phyloP scores from a whole-genome alignment of 30 jellyfish, hydroid and myxozoan species.

The Nemopilema nomurai region DNA sequence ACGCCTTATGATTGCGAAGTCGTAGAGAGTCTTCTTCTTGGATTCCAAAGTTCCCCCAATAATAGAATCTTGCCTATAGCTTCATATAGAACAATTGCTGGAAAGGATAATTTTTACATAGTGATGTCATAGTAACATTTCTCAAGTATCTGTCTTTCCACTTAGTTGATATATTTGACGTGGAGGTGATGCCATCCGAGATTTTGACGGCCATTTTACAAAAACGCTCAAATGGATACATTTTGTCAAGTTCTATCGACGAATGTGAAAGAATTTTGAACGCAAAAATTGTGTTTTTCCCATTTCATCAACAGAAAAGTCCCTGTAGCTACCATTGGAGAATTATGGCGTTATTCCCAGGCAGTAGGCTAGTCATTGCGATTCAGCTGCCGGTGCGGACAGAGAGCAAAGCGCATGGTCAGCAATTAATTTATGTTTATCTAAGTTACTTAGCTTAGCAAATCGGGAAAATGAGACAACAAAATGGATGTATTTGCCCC shows the following conservation, averaged over 20 bases:
- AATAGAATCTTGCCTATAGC: not conserved
- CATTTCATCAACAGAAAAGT: not conserved
- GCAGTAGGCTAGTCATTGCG: slow-evolving; percentile 8
- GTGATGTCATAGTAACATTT: not conserved
- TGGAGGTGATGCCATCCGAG: not conserved
- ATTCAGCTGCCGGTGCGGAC: not conserved
- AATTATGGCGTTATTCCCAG: slow-evolving; percentile 1
- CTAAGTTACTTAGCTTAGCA: not conserved
- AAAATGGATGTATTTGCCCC: slow-evolving; percentile 3
- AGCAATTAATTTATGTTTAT: not conserved
- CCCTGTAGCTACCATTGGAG: slow-evolving; percentile 11
- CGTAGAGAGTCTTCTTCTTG: not conserved
- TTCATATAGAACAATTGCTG: not conserved
- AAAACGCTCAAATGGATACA: not conserved
- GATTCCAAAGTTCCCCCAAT: not conserved
- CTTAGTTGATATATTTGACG: not conserved
- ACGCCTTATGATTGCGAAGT: not conserved
- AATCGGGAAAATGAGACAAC: not conserved
- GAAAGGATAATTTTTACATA: not conserved
- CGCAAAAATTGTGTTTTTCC: not conserved
- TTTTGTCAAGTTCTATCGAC: not conserved
- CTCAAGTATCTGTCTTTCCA: not conserved
- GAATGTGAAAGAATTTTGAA: not conserved
- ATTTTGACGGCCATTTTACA: not conserved
- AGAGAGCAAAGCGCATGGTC: not conserved